Evolutionary conservation across 2,797 vertebrate species (phyloP).

Genomic region (Enteromius unitaeniatus): DNA sequence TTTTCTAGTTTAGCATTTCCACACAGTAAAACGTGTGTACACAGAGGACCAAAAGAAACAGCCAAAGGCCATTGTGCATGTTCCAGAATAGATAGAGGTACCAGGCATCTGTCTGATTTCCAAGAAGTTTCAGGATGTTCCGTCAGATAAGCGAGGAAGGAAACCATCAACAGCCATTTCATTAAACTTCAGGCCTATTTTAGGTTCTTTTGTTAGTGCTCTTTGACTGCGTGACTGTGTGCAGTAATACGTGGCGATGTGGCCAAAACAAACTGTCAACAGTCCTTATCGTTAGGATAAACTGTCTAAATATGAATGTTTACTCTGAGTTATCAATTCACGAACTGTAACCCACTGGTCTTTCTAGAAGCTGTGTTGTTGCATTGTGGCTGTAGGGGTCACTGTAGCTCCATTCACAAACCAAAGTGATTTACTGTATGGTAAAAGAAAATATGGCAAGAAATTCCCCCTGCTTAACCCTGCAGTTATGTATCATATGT

Average conservation of each 20-base stretch:
- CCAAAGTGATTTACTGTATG: slow-evolving; percentile 13
- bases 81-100: slow-evolving; percentile 64
- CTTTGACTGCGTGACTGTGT: slow-evolving; percentile 35
- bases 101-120: slow-evolving; percentile 55
- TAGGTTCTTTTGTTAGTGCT: slow-evolving; percentile 62
- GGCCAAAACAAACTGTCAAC: slow-evolving; percentile 18
- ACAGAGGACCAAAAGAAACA: background rate
- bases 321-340: background rate
- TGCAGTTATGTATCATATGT: background rate
- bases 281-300: slow-evolving; percentile 1
- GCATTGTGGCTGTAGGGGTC: slow-evolving; percentile 72
- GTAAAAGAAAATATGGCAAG: slow-evolving; percentile 18
- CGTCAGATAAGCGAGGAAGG: slow-evolving; percentile 62
- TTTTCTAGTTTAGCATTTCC: background rate
- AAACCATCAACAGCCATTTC: slow-evolving; percentile 52
- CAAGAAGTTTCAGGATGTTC: slow-evolving; percentile 63
- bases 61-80: slow-evolving; percentile 15
- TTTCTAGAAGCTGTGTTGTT: background rate
- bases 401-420: slow-evolving; percentile 65
- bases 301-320: background rate
- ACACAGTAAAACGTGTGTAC: slow-evolving; percentile 6
- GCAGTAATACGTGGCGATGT: background rate
- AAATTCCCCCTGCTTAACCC: background rate
- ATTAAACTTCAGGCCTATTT: slow-evolving; percentile 61
- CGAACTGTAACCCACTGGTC: background rate